phyloP scores from a whole-genome alignment of 2,888 invertebrate genomes.

The Heteromurus nitidus region DNA sequence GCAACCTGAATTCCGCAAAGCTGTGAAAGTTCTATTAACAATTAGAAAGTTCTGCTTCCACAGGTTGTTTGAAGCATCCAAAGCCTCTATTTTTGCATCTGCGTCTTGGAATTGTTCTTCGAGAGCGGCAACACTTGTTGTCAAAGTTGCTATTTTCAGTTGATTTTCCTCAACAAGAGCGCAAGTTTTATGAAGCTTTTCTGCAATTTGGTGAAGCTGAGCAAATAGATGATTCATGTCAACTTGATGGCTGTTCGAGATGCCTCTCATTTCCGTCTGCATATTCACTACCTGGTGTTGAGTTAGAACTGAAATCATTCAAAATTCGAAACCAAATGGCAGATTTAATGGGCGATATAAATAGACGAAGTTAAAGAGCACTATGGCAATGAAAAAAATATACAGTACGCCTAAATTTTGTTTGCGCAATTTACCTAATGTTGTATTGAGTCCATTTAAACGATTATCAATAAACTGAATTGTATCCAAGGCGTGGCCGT shows the following conservation, averaged over 20 bases:
- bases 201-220: background rate
- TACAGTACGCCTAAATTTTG: background rate
- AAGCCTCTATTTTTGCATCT: background rate
- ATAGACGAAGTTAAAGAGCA: background rate
- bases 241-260: background rate
- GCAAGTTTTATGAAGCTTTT: background rate
- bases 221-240: background rate
- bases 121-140: background rate
- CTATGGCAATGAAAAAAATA: background rate
- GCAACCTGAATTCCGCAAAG: slow-evolving; percentile 11
- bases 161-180: background rate
- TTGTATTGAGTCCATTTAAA: slow-evolving; percentile 19
- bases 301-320: slow-evolving; percentile 2
- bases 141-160: background rate
- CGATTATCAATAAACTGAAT: slow-evolving; percentile 27
- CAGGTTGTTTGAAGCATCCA: slow-evolving; percentile 5
- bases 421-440: slow-evolving; percentile 21
- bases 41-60: slow-evolving; percentile 46
- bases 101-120: background rate
- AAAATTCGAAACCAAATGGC: background rate
- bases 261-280: background rate
- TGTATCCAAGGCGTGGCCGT: background rate
- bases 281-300: slow-evolving; percentile 33
- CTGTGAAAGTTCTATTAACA: slow-evolving; percentile 36
- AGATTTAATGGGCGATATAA: background rate